Evolutionary conservation across 2,888 invertebrate species (phyloP).

Genomic region (Ormia ochracea): DNA sequence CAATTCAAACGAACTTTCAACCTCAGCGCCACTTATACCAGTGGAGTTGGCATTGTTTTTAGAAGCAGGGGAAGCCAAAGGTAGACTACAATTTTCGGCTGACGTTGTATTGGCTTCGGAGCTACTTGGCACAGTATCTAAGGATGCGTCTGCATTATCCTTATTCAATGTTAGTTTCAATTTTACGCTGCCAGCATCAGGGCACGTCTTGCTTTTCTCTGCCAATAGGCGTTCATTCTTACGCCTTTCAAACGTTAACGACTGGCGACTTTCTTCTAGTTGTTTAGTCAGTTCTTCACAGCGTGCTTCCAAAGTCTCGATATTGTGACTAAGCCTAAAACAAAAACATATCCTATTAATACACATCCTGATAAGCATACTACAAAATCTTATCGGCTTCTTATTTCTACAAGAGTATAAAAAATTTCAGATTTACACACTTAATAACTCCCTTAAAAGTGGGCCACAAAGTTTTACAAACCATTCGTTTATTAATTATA

Average conservation of each 20-base stretch:
- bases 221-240: conserved; percentile 78
- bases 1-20: conserved; percentile 64
- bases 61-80: conserved; percentile 65
- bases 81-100: conserved; percentile 69
- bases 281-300: conserved; percentile 89
- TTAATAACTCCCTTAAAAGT: no score
- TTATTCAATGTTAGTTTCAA: conserved; percentile 32
- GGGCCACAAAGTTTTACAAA: no score
- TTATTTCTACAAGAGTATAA: no score
- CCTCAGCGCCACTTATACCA: conserved; percentile 65
- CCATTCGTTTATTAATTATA: no score
- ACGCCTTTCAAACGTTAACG: conserved; percentile 80
- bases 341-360: no score
- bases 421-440: no score
- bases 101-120: conserved; percentile 67
- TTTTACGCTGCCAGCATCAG: conserved; percentile 44
- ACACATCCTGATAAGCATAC: no score
- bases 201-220: conserved; percentile 66
- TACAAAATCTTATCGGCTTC: no score
- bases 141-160: not conserved
- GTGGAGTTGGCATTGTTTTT: conserved; percentile 72
- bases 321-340: conserved; percentile 81
- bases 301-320: conserved; percentile 88
- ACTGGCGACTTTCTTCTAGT: conserved; percentile 84
- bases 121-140: conserved; percentile 49